Evolutionary conservation across 2,113 vertebrate species (phyloP).

Genomic region (Silurus glanis): DNA sequence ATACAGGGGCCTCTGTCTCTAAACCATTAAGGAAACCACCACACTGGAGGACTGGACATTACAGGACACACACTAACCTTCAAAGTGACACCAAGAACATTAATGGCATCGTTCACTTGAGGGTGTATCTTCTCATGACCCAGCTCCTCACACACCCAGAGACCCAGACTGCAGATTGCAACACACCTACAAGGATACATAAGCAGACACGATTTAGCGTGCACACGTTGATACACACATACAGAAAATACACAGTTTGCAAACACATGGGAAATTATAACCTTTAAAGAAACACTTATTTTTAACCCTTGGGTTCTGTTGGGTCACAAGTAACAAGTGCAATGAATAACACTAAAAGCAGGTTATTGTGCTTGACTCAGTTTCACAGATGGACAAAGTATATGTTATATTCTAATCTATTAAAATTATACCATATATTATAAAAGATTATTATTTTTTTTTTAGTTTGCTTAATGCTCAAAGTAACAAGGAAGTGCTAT

Average conservation of each 20-base stretch:
- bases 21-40: neutral
- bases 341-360: neutral
- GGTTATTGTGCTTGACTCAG: neutral
- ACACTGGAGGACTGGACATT: neutral
- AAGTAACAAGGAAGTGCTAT: neutral
- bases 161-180: slow-evolving; percentile 88
- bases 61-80: slow-evolving; percentile 78
- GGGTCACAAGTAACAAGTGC: neutral
- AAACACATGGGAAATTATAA: neutral
- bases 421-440: too few relatives aligned
- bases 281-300: neutral
- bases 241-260: neutral
- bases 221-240: neutral
- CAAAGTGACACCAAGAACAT: slow-evolving; percentile 92
- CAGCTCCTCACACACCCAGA: slow-evolving; percentile 97
- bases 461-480: neutral
- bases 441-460: too few relatives aligned
- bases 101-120: slow-evolving; percentile 90
- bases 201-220: neutral
- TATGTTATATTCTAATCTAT: too few relatives aligned
- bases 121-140: slow-evolving; percentile 79
- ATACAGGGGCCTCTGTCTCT: neutral
- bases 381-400: neutral
- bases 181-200: slow-evolving; percentile 77
- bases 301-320: neutral